phyloP scores from a whole-genome alignment of 1,140 invertebrate species.

The Pogonomyrmex californicus region DNA sequence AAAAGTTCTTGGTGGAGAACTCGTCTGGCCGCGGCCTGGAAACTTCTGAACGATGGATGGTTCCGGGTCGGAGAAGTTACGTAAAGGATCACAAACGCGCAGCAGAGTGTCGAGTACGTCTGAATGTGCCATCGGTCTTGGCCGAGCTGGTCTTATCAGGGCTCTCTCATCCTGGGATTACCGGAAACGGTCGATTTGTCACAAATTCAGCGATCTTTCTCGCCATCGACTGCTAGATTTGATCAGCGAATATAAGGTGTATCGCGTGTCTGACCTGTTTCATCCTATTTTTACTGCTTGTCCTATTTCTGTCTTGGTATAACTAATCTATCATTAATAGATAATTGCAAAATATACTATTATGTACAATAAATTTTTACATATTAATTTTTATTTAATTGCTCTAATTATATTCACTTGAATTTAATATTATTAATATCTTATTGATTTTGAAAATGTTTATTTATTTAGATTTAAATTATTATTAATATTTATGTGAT shows the following conservation, averaged over 20 bases:
- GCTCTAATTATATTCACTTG: neutral
- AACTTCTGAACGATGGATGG: conserved; percentile 76
- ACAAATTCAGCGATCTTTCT: conserved; percentile 33
- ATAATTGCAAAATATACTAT: neutral
- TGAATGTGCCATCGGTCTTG: conserved; percentile 61
- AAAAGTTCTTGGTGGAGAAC: conserved; percentile 68
- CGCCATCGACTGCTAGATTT: conserved; percentile 12
- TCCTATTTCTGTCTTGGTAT: neutral
- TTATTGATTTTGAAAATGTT: neutral
- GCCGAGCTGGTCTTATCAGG: conserved; percentile 48
- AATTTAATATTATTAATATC: neutral
- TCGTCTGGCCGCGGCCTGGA: conserved; percentile 64
- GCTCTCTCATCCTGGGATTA: conserved; percentile 54
- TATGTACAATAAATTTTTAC: neutral
- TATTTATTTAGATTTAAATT: conserved; percentile 7
- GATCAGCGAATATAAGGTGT: conserved; percentile 1
- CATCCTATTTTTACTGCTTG: neutral
- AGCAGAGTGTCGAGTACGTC: conserved; percentile 45
- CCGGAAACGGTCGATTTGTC: conserved; percentile 49
- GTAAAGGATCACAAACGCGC: conserved; percentile 67
- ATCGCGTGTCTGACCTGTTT: conserved; percentile 11
- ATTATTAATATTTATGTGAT: neutral
- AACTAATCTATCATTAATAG: neutral
- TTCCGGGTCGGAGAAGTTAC: conserved; percentile 67
- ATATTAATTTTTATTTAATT: neutral